Conservation (phyloP, 1,140 invertebrate species). For the Thereuonema tuberculata region DNA sequence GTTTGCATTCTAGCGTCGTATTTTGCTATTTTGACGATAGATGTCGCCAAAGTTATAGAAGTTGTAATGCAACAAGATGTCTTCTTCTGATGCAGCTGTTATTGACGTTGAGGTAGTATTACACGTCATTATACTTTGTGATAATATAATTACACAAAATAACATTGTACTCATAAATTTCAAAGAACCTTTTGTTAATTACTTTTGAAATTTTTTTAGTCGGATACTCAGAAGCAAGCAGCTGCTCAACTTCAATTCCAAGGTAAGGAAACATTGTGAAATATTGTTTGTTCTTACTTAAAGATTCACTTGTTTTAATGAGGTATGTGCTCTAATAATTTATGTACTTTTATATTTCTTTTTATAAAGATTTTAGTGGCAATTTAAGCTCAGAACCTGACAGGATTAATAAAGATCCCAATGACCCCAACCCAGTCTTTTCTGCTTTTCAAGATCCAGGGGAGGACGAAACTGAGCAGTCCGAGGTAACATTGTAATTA, state of each 20-base stretch:
- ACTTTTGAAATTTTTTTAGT: constrained; percentile 1
- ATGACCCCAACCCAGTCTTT: constrained; percentile 25
- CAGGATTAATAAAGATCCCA: constrained; percentile 14
- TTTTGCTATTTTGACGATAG: too few species aligned
- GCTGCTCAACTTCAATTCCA: constrained; percentile 20
- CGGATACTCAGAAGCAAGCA: constrained; percentile 13
- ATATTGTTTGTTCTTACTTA: not conserved
- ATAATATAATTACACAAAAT: too few species aligned
- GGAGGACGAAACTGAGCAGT: constrained; percentile 18
- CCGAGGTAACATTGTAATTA: constrained; percentile 1
- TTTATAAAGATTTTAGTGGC: constrained; percentile 17
- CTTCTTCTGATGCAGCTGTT: constrained; percentile 8
- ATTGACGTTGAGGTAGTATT: constrained; percentile 11
- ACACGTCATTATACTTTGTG: too few species aligned
- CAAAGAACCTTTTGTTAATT: not conserved
- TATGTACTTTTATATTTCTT: not conserved
- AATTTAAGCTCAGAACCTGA: not conserved
- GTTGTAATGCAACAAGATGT: too few species aligned
- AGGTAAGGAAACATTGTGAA: constrained; percentile 11
- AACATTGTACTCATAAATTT: not conserved
- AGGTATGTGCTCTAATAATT: not conserved
- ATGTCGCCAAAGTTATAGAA: too few species aligned
- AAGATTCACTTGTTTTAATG: not conserved
- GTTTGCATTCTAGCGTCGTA: too few species aligned
- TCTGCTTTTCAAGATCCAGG: constrained; percentile 28